These are phyloP conservation scores for Silvanus unidentatus DNA, from an alignment of 2,888 invertebrate species.

Conservation along the genomic window DNA sequence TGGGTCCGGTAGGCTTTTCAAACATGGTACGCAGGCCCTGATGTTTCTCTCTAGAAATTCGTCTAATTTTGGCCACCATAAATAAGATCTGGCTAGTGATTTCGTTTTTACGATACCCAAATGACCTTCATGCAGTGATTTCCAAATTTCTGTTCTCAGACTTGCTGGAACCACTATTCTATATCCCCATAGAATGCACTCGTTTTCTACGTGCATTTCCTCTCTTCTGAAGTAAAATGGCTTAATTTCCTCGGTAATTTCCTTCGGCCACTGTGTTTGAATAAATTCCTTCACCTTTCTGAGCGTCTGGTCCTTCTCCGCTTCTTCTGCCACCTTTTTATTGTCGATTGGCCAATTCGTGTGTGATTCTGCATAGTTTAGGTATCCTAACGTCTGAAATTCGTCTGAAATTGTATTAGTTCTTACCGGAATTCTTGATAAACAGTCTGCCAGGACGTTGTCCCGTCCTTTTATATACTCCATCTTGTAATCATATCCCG, in stretches of 20 bases:
- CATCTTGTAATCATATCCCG: conserved; percentile 11
- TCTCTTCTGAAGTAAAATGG: conserved; percentile 9
- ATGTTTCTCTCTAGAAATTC: conserved; percentile 10
- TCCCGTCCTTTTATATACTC: conserved; percentile 5
- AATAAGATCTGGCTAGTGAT: conserved; percentile 16
- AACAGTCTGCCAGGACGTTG: conserved; percentile 3
- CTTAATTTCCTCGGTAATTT: background rate
- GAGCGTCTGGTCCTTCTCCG: conserved; percentile 6
- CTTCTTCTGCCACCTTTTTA: conserved; percentile 5
- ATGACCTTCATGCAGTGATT: conserved; percentile 15
- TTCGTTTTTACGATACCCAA: conserved; percentile 22
- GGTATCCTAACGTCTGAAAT: background rate
- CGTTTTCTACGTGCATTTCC: conserved; percentile 14
- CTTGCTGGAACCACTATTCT: conserved; percentile 18
- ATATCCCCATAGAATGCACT: conserved; percentile 19
- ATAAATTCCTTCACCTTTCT: conserved; percentile 2
- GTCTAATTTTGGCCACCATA: conserved; percentile 26
- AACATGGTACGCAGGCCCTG: conserved; percentile 12
- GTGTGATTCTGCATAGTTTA: background rate
- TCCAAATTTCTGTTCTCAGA: conserved; percentile 8
- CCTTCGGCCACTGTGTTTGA: background rate
- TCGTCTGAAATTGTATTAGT: conserved; percentile 1
- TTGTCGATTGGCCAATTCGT: conserved; percentile 5
- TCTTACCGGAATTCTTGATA: conserved; percentile 3
- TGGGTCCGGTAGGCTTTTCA: conserved; percentile 6